A percentile compares a stretch with the other conserved stretches of the same genome.
phyloP scores from a whole-genome alignment of 2,113 vertebrate species.

The Anser brachyrhynchus region DNA sequence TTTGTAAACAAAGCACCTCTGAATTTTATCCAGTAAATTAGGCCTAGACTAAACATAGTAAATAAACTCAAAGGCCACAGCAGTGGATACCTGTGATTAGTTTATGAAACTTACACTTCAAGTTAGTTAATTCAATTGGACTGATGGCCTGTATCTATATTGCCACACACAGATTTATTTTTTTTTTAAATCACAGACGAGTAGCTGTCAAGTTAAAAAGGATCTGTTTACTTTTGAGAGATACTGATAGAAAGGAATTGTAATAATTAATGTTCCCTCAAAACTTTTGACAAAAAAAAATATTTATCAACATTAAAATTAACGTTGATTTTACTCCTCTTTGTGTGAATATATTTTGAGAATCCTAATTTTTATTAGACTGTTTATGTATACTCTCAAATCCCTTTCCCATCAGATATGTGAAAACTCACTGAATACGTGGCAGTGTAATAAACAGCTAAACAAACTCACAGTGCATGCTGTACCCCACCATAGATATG shows the following conservation, averaged over 20 bases:
- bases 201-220: background rate
- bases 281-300: background rate
- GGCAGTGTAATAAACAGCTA: background rate
- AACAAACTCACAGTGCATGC: background rate
- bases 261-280: background rate
- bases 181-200: background rate
- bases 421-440: background rate
- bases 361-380: background rate
- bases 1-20: background rate
- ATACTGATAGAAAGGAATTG: background rate
- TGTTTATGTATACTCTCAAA: background rate
- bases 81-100: background rate
- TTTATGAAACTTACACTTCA: constrained; percentile 34
- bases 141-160: background rate
- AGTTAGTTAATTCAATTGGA: background rate
- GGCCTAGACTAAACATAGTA: background rate
- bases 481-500: background rate
- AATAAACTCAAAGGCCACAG: background rate
- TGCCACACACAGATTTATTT: background rate
- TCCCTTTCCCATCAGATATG: background rate
- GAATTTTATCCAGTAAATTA: background rate
- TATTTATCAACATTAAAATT: background rate
- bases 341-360: background rate
- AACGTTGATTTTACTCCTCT: background rate
- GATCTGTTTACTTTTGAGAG: background rate